Conservation (phyloP, 2,888 invertebrate species). For the Nomada hirtipes region DNA sequence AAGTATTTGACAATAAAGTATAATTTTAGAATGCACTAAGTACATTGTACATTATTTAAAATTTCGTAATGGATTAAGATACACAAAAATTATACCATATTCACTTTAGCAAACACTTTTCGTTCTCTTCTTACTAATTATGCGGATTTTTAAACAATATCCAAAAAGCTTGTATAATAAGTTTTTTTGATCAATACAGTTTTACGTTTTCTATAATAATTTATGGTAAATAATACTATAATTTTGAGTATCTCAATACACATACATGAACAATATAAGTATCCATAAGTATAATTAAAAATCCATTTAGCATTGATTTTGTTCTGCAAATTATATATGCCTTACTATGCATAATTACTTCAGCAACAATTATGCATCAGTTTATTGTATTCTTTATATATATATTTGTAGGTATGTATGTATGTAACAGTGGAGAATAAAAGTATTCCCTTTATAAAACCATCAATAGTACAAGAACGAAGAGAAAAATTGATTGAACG, state of each 20-base stretch:
- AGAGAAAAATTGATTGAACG: slow-evolving; percentile 1
- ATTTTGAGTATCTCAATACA: slow-evolving; percentile 37
- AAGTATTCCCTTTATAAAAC: not conserved
- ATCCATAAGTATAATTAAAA: slow-evolving; percentile 24
- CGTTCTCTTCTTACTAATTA: not conserved
- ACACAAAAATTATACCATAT: slow-evolving; percentile 28
- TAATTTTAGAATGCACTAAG: slow-evolving; percentile 7
- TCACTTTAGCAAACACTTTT: not conserved
- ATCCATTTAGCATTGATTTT: slow-evolving; percentile 15
- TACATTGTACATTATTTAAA: slow-evolving; percentile 20
- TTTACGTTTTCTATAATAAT: not conserved
- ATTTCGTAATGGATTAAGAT: slow-evolving; percentile 43
- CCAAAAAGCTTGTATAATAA: not conserved
- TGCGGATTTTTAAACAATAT: not conserved
- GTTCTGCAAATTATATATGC: slow-evolving; percentile 17
- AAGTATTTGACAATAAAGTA: slow-evolving; percentile 13
- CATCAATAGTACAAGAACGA: slow-evolving; percentile 3
- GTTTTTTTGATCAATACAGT: not conserved
- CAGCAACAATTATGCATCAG: not conserved
- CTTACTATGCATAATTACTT: not conserved
- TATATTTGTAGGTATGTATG: not conserved
- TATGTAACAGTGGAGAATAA: slow-evolving; percentile 14
- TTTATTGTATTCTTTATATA: slow-evolving; percentile 2
- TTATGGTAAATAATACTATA: not conserved
- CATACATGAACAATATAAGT: slow-evolving; percentile 32